Conservation (phyloP, 1,140 invertebrate genomes). For the Drosophila aff. region DNA sequence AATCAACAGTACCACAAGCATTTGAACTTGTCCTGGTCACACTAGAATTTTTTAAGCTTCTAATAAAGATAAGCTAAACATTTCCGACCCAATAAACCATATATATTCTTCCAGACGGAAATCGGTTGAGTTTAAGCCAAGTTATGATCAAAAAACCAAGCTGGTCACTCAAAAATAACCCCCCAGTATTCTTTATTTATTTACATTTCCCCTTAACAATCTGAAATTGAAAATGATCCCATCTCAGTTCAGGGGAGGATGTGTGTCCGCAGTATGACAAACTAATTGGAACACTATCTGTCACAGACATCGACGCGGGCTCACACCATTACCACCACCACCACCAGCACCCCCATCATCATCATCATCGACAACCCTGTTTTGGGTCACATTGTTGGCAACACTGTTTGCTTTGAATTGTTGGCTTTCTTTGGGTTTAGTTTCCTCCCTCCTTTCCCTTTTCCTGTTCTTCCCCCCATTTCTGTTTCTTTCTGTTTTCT, state of each 20-base stretch:
- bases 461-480: background rate
- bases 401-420: constrained; percentile 27
- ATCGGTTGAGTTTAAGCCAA: too few species aligned
- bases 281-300: constrained; percentile 18
- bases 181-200: background rate
- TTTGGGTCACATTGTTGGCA: constrained; percentile 32
- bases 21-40: background rate
- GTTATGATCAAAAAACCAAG: too few species aligned
- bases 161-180: background rate
- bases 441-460: background rate
- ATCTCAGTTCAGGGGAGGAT: background rate
- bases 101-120: too few species aligned
- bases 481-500: constrained; percentile 9
- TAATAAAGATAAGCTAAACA: background rate
- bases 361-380: constrained; percentile 23
- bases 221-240: constrained; percentile 16
- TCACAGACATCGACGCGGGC: constrained; percentile 11
- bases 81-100: too few species aligned
- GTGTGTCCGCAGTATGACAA: constrained; percentile 15
- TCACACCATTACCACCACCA: background rate
- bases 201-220: background rate
- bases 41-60: background rate
- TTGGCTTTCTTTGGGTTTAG: constrained; percentile 31
- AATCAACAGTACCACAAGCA: too few species aligned
- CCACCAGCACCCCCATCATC: background rate